Conservation (phyloP, 2,888 invertebrate genomes). For the Oscheius sp. region DNA sequence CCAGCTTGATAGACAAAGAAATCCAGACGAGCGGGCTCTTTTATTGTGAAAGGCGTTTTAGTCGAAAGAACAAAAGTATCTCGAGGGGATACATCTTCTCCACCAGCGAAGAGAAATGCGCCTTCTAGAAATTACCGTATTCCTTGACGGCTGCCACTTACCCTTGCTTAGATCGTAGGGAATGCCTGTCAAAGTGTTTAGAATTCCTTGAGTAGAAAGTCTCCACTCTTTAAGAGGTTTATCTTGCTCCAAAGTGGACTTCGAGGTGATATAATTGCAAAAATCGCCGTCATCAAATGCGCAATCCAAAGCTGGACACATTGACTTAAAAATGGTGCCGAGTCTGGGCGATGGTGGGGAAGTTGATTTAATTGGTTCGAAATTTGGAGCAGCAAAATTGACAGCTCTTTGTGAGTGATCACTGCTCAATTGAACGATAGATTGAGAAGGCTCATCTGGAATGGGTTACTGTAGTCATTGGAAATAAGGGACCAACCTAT, state of each 20-base stretch:
- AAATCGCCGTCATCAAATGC: constrained; percentile 47
- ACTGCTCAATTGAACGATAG: not conserved
- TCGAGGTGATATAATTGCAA: constrained; percentile 54
- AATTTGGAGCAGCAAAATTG: constrained; percentile 24
- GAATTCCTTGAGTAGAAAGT: constrained; percentile 44
- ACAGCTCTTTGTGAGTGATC: constrained; percentile 1
- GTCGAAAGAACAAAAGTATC: constrained; percentile 51
- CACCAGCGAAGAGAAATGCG: constrained; percentile 52
- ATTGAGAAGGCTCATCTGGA: not conserved
- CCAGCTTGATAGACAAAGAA: constrained; percentile 61
- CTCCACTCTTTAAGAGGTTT: constrained; percentile 45
- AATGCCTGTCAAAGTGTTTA: constrained; percentile 61
- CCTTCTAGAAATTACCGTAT: constrained; percentile 39
- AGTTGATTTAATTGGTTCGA: constrained; percentile 1
- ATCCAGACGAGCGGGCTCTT: constrained; percentile 41
- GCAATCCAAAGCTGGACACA: constrained; percentile 53
- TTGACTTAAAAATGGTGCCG: constrained; percentile 46
- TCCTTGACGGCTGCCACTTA: constrained; percentile 7
- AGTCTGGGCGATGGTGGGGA: constrained; percentile 38
- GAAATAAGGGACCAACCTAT: not conserved
- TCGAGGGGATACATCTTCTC: constrained; percentile 32
- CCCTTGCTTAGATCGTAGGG: constrained; percentile 46
- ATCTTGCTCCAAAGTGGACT: constrained; percentile 24
- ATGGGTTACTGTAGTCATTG: not conserved
- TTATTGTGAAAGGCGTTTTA: constrained; percentile 30